A percentile compares a stretch with the other conserved stretches of the same genome.
Conservation (phyloP, 1,140 invertebrate genomes). For the Calephelis virginiensis region DNA sequence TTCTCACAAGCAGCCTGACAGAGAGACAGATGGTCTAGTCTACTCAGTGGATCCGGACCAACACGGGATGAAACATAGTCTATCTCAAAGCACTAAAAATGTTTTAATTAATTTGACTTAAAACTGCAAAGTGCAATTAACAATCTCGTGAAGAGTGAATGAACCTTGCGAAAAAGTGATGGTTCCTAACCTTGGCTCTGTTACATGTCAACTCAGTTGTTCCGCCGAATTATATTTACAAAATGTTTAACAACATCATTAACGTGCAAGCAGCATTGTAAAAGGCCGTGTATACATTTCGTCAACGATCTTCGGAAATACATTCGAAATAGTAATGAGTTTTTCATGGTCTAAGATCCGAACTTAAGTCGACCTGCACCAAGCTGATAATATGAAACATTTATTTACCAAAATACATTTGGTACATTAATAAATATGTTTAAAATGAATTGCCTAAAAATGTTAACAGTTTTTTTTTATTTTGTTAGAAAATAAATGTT, state of each 20-base stretch:
- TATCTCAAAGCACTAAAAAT: no score
- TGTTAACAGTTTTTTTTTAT: no score
- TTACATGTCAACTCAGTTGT: slow-evolving; percentile 12
- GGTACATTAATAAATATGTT: no score
- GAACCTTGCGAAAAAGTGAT: slow-evolving; percentile 12
- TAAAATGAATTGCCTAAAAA: no score
- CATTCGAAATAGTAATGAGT: not conserved
- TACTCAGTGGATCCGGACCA: no score
- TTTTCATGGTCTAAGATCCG: not conserved
- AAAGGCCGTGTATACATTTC: not conserved
- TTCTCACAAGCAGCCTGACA: no score
- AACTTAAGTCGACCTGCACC: no score
- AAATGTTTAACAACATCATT: slow-evolving; percentile 15
- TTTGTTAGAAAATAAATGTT: no score
- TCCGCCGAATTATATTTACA: slow-evolving; percentile 1
- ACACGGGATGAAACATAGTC: no score
- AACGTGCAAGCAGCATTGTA: not conserved
- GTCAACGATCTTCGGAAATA: not conserved
- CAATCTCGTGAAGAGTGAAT: not conserved
- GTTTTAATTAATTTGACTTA: not conserved
- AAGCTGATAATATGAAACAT: no score
- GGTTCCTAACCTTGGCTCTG: slow-evolving; percentile 1
- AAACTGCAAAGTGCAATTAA: not conserved
- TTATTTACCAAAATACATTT: no score
- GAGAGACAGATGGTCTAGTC: no score